A percentile compares a stretch with the other conserved stretches of the same genome.
phyloP scores from a whole-genome alignment of 1,140 invertebrate species.

The Neotoxoptera formosana region DNA sequence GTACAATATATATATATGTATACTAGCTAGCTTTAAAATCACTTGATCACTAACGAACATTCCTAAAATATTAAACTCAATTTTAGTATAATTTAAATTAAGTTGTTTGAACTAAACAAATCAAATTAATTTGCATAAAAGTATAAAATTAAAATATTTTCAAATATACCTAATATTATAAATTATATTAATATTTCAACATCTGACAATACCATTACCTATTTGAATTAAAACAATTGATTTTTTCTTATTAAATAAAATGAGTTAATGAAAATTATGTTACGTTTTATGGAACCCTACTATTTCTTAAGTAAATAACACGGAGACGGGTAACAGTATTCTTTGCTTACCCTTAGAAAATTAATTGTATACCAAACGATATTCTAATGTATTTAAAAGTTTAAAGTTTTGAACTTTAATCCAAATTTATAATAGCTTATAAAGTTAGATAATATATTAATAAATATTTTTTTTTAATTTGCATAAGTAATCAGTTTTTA shows the following conservation, averaged over 20 bases:
- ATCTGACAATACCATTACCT: background rate
- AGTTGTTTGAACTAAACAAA: background rate
- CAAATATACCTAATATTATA: too few relatives aligned
- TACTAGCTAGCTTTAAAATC: background rate
- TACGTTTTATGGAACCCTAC: background rate
- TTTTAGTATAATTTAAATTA: background rate
- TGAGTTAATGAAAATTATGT: background rate
- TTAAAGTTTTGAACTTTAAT: background rate
- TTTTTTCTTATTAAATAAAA: background rate
- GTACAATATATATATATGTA: too few relatives aligned
- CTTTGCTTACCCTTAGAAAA: background rate
- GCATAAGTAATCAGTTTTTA: background rate
- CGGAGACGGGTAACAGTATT: background rate
- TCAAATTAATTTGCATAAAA: background rate
- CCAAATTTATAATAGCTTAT: background rate
- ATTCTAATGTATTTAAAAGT: background rate
- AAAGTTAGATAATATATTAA: background rate
- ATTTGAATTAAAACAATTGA: background rate
- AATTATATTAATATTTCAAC: background rate
- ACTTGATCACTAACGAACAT: background rate
- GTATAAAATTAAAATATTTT: background rate
- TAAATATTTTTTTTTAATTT: background rate
- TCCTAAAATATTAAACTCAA: background rate
- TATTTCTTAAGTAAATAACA: background rate
- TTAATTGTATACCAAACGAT: background rate